Base-by-base conservation (phyloP, 2,113 vertebrate genomes). In the Plectropomus leopardus region DNA sequence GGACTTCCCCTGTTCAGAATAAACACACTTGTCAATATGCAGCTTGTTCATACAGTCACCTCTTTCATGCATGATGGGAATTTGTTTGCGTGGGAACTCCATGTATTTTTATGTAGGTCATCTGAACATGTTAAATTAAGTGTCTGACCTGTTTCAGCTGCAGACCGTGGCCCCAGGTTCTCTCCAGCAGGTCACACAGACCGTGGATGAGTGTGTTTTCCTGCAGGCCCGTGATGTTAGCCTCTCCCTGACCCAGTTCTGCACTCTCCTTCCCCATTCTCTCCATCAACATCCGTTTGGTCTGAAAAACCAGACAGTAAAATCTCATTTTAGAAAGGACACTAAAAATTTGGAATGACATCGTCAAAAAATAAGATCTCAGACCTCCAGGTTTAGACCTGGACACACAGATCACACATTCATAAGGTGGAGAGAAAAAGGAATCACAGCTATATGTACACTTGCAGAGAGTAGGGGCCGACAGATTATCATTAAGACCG, bases 91-190 rank as follows among this genome's bases (percentile, higher is more conserved):
- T 3, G 23, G n/a, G n/a, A n/a, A n/a, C n/a, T n/a, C n/a, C n/a
- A n/a, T n/a, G n/a, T n/a, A n/a, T 16, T 63, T 78, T 64, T 80
- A 71, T 84, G 8, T 66, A 71, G 66, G 57, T 82, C 13, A 75
- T 55, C 8, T 72, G 57, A 63, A 66, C 30, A 36, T 42, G 44
- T 48, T 30, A 68, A n/a, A 45, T 67, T 2, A 40, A 19, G 48
- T 24, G 65, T 78, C 81, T 86, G 78, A 95, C 98, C 98, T 99
- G 98, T 90, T 99, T 99, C 82, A 98, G 90, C 79, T 96, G 97
- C 78, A 99, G 93, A n/a, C 97, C 97, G 0, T 99, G 97, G 86
- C 97, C 98, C 98, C 98, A 99, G 86, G 98, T 98, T 88, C 98
- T 97, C 94, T 99, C 98, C 61, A 99, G 94, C 1, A 99, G 94